Percentiles rank a stretch among this genome's conserved stretches.
Evolutionary conservation across 2,113 vertebrate species (phyloP).

Genomic region (Pseudolaguvia tuberculata): DNA sequence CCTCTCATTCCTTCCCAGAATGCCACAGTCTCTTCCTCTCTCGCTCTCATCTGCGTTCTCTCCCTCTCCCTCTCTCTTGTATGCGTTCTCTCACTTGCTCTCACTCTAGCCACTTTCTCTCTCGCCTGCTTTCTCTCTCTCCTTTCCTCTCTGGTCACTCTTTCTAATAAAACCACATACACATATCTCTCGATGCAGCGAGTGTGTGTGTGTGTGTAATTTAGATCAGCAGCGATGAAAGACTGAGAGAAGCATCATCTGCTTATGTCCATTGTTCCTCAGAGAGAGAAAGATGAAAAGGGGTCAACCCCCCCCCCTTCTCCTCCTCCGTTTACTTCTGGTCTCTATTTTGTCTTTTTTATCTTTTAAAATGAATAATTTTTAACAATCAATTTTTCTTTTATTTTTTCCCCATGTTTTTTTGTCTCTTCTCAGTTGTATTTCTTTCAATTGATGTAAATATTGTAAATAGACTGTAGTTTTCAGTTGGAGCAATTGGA

Average conservation of each 20-base stretch:
- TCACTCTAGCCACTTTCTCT: not conserved
- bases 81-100: too few species aligned
- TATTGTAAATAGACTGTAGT: too few species aligned
- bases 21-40: not conserved
- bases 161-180: conserved; percentile 5
- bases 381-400: too few species aligned
- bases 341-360: not conserved
- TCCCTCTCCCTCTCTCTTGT: too few species aligned
- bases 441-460: too few species aligned
- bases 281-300: not conserved
- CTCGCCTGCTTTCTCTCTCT: not conserved
- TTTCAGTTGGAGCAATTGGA: too few species aligned
- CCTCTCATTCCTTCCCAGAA: conserved; percentile 25
- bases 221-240: conserved; percentile 19
- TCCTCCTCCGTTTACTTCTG: not conserved
- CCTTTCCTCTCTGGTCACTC: not conserved
- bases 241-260: conserved; percentile 21
- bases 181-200: conserved; percentile 16
- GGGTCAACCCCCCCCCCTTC: conserved; percentile 13
- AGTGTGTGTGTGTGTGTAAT: conserved; percentile 18
- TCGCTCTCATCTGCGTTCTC: not conserved
- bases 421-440: too few species aligned
- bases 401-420: too few species aligned
- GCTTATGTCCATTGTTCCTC: conserved; percentile 26
- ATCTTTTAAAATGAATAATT: too few species aligned